Evolutionary conservation across 2,113 vertebrate genomes (phyloP).

Genomic region (Etheostoma spectabile): DNA sequence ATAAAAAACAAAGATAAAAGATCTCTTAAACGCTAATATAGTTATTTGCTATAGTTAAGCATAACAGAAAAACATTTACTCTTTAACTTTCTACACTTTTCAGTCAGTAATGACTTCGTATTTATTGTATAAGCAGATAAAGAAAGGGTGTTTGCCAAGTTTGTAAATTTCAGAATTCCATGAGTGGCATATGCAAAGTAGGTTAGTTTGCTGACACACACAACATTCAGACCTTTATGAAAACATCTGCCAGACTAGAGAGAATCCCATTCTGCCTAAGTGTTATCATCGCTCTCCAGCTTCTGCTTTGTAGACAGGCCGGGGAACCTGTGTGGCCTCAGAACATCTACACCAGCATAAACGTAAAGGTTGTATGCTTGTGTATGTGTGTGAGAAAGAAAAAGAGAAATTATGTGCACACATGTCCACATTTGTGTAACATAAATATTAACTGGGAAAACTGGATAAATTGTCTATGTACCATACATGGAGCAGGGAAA

Average conservation of each 20-base stretch:
- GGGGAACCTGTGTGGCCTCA: constrained; percentile 37
- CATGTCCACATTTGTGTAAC: constrained; percentile 13
- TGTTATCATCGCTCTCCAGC: constrained; percentile 70
- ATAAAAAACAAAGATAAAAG: no score
- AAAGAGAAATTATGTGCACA: constrained; percentile 3
- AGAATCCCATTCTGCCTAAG: constrained; percentile 33
- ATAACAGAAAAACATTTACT: background rate
- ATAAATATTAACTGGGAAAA: constrained; percentile 15
- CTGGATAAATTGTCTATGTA: background rate
- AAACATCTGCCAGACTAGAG: constrained; percentile 44
- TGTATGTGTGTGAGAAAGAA: background rate
- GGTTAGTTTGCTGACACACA: constrained; percentile 58
- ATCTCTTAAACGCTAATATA: background rate
- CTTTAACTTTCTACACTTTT: background rate
- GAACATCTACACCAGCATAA: constrained; percentile 38
- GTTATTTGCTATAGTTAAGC: background rate
- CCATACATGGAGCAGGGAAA: background rate
- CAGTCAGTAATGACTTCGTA: background rate
- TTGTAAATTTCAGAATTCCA: constrained; percentile 14
- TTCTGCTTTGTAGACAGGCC: constrained; percentile 45
- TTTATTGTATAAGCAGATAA: constrained; percentile 1
- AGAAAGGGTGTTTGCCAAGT: background rate
- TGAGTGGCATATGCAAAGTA: constrained; percentile 40
- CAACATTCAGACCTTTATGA: constrained; percentile 40
- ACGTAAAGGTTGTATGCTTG: background rate